A percentile compares a stretch with the other conserved stretches of the same genome.
Conservation (phyloP, 2,888 invertebrate genomes). For the Microplitis deprimator region DNA sequence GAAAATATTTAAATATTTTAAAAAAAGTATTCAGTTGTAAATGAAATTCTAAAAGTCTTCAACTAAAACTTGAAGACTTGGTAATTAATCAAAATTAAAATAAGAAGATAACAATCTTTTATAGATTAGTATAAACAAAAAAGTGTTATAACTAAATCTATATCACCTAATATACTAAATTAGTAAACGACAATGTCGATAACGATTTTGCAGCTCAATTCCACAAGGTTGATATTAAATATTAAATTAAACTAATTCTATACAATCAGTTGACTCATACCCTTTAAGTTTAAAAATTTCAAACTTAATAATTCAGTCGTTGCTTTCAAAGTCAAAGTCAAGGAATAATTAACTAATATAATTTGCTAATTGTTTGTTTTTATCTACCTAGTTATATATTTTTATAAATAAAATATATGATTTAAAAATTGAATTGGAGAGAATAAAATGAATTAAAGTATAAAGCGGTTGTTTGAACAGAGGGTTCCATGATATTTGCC, state of each 20-base stretch:
- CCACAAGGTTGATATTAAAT: conserved; percentile 33
- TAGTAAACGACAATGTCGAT: conserved; percentile 5
- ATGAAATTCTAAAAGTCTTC: background rate
- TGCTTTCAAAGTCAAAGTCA: conserved; percentile 35
- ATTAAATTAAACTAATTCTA: conserved; percentile 28
- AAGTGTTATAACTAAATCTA: background rate
- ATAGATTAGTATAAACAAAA: background rate
- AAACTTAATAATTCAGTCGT: background rate
- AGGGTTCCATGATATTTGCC: conserved; percentile 6
- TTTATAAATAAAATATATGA: background rate
- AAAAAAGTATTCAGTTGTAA: too few species aligned
- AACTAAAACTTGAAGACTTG: background rate
- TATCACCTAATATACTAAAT: conserved; percentile 1
- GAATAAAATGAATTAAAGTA: background rate
- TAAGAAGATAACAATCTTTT: background rate
- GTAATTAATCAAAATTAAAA: background rate
- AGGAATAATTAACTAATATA: conserved; percentile 4
- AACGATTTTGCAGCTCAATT: conserved; percentile 22
- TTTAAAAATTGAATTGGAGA: background rate
- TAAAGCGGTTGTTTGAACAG: background rate
- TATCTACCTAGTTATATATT: background rate
- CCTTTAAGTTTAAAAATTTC: background rate
- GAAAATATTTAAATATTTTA: too few species aligned
- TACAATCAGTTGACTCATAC: background rate
- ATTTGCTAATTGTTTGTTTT: background rate